These are phyloP conservation scores for Zele albiditarsus DNA, from an alignment of 2,888 invertebrate species.

Conservation along the genomic window DNA sequence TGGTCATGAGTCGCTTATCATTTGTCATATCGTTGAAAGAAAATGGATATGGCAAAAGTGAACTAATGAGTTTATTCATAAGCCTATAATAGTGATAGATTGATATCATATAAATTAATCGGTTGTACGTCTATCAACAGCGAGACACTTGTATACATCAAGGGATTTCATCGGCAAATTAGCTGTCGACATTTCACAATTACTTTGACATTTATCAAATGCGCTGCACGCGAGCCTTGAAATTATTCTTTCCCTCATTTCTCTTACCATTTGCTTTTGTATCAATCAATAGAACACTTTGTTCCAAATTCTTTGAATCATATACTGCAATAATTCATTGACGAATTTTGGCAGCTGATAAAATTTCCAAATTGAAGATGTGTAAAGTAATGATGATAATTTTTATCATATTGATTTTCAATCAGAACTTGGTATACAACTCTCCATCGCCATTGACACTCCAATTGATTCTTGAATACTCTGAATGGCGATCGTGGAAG, in stretches of 20 bases:
- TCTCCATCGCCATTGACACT: slow-evolving; percentile 67
- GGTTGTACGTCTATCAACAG: not conserved
- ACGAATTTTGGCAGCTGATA: too few relatives aligned
- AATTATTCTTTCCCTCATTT: slow-evolving; percentile 25
- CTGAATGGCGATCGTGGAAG: slow-evolving; percentile 76
- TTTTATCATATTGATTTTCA: not conserved
- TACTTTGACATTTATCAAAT: slow-evolving; percentile 48
- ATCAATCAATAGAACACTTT: not conserved
- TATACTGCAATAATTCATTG: too few relatives aligned
- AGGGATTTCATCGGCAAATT: not conserved
- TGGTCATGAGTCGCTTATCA: not conserved
- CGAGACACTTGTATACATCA: not conserved
- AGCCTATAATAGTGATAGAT: slow-evolving; percentile 6
- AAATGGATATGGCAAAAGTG: not conserved
- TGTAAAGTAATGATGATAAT: not conserved
- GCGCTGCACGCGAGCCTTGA: slow-evolving; percentile 43
- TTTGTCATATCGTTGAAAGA: not conserved
- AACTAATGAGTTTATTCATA: slow-evolving; percentile 34
- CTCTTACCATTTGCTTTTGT: not conserved
- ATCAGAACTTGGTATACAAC: slow-evolving; percentile 36
- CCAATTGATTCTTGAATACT: slow-evolving; percentile 75
- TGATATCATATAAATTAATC: slow-evolving; percentile 31
- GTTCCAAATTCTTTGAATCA: not conserved
- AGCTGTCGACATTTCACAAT: slow-evolving; percentile 6
- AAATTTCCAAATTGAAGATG: slow-evolving; percentile 8